These are phyloP conservation scores for Acleris sparsana DNA, from an alignment of 2,888 invertebrate species.

Conservation along the genomic window DNA sequence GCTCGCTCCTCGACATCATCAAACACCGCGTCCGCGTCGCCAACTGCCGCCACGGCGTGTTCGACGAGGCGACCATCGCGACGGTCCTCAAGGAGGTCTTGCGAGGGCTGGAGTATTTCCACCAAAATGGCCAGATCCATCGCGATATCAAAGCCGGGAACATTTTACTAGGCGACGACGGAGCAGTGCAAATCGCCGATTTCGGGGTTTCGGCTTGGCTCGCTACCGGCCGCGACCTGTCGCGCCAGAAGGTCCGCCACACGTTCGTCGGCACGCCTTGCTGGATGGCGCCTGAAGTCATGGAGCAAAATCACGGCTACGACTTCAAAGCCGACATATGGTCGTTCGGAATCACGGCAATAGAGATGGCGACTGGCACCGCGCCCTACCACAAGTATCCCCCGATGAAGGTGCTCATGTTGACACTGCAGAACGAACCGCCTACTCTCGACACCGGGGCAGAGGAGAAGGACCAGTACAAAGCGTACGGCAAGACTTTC, in stretches of 20 bases:
- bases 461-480: constrained; percentile 99
- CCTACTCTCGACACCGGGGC: constrained; percentile 98
- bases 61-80: constrained; percentile 99
- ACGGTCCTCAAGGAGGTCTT: constrained; percentile 98
- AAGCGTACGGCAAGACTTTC: constrained; percentile 98
- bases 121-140: constrained; percentile 97
- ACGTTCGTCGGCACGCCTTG: constrained; percentile 99
- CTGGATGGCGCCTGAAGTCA: constrained; percentile 99
- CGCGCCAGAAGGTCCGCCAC: constrained; percentile 97
- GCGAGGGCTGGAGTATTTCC: constrained; percentile 99
- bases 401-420: constrained; percentile 99
- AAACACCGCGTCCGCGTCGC: constrained; percentile 97
- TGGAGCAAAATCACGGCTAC: constrained; percentile 99
- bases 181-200: constrained; percentile 99
- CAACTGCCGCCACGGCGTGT: constrained; percentile 97
- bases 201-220: constrained; percentile 99
- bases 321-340: constrained; percentile 97
- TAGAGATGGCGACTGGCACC: constrained; percentile 99
- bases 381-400: constrained; percentile 99
- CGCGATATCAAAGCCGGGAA: constrained; percentile 98
- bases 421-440: constrained; percentile 99
- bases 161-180: constrained; percentile 98
- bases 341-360: constrained; percentile 97
- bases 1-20: constrained; percentile 94
- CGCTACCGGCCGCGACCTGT: constrained; percentile 97